Conservation (phyloP, 2,113 vertebrate genomes). For the Neogobius melanostomus region DNA sequence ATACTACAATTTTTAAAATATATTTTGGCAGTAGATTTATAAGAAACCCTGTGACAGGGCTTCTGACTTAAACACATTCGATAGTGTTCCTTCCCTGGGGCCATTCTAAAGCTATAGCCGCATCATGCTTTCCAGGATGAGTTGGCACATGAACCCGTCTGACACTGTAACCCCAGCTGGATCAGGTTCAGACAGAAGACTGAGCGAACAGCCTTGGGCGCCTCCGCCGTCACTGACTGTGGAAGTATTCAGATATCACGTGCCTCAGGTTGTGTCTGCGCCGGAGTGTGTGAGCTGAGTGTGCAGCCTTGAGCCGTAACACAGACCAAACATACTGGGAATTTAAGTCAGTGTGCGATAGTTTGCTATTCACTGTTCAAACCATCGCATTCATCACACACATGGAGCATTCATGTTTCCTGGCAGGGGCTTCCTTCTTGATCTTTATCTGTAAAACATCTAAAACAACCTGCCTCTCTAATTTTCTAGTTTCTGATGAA, state of each 20-base stretch:
- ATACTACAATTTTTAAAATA: too few relatives aligned
- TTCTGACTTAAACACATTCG: neutral
- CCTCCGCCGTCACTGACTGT: neutral
- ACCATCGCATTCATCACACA: too few relatives aligned
- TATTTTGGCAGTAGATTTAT: too few relatives aligned
- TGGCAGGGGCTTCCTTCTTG: too few relatives aligned
- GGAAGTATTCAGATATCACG: neutral
- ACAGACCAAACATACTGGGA: neutral
- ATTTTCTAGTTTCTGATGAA: too few relatives aligned
- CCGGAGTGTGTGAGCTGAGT: neutral
- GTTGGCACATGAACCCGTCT: neutral
- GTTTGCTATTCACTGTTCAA: too few relatives aligned
- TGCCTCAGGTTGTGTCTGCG: neutral
- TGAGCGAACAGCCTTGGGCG: neutral
- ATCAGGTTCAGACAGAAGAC: neutral
- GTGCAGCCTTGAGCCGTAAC: constrained; percentile 1
- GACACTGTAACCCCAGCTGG: neutral
- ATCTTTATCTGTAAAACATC: too few relatives aligned
- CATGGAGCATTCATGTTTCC: too few relatives aligned
- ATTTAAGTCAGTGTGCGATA: neutral
- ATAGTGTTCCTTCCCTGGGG: neutral
- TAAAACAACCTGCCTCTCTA: too few relatives aligned
- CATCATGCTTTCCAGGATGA: neutral
- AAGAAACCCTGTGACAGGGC: too few relatives aligned
- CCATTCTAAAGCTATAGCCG: neutral